Evolutionary conservation across 2,113 vertebrate genomes (phyloP), one percentile per base, ranked within the genome.

Genomic region (Daphoenositta chrysoptera): DNA sequence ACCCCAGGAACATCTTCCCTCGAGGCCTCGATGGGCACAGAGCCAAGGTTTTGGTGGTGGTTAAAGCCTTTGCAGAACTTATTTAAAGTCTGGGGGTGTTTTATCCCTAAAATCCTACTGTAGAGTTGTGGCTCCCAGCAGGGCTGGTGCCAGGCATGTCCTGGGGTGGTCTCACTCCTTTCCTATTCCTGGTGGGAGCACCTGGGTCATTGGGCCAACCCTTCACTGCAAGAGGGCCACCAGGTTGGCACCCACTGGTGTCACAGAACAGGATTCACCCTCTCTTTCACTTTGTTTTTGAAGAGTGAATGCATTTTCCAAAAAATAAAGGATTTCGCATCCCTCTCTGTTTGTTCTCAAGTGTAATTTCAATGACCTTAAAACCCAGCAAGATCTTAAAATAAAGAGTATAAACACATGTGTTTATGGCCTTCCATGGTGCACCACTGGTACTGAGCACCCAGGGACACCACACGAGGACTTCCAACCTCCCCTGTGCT

Each of bases 391-490:
- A 56, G n/a, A 21, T 13, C 15, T 80, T 51, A 42, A 61, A 72
- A 58, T 13, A 26, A 61, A 45, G 31, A n/a, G 20, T 33, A 33
- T n/a, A 22, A 13, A 56, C 20, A 56, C 19, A 8, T 13, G 31
- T 56, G 31, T 56, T 33, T 13, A 7, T 1, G 2, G 19, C 4
- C 51, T 56, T 66, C 17, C 13, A 4, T 2, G 11, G 23, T 11
- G 35, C 47, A 45, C 8, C 51, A 15, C 11, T 54, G 60, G 23
- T 63, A 22, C 83, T 40, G 75, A 68, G 31, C 61, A 57, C 16
- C 3, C 56, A 75, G 27, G 22, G 40, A 63, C 16, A 27, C 23
- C 56, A 44, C 3, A 0, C 0, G 0, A 3, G 6, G 0, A 1
- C 0, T 1, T 39, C 37, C 69, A 69, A 35, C 27, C 39, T 61